These are phyloP conservation scores for Aphrocallistes beatrix DNA, from an alignment of 37 sponge, comb jelly and placozoan species.

Conservation along the genomic window DNA sequence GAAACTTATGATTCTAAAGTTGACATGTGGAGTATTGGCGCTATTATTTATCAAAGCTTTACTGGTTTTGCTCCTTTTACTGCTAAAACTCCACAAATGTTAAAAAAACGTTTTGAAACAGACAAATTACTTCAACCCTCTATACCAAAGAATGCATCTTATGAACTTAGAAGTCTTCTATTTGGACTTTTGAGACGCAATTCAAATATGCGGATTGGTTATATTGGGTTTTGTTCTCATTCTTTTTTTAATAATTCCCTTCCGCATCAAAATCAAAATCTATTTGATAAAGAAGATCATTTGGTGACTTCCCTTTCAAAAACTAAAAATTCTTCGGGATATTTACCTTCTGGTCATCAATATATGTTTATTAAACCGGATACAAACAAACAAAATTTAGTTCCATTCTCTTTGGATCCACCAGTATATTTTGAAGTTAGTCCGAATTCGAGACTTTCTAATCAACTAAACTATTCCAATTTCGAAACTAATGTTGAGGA, in stretches of 20 bases:
- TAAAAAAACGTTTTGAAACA: not conserved
- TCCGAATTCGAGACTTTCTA: too few relatives aligned
- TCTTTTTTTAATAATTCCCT: too few relatives aligned
- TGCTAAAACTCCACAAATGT: slow-evolving; percentile 20
- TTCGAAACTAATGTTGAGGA: too few relatives aligned
- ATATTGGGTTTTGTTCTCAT: not conserved
- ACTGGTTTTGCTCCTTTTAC: slow-evolving; percentile 77
- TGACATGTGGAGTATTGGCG: slow-evolving; percentile 94
- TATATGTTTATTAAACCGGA: too few relatives aligned
- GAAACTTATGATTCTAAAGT: slow-evolving; percentile 64
- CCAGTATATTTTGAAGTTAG: too few relatives aligned
- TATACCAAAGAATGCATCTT: not conserved
- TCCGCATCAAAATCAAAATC: too few relatives aligned
- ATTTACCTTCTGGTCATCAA: too few relatives aligned
- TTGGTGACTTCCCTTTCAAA: too few relatives aligned
- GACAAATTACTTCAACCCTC: not conserved
- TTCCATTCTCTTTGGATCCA: too few relatives aligned
- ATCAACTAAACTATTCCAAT: too few relatives aligned
- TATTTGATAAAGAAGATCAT: too few relatives aligned
- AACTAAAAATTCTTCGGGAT: too few relatives aligned
- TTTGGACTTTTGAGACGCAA: not conserved
- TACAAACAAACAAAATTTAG: not conserved
- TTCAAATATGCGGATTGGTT: not conserved
- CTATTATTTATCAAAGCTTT: slow-evolving; percentile 87
- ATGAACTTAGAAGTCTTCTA: not conserved